A percentile compares a stretch with the other conserved stretches of the same genome.
phyloP scores from a whole-genome alignment of 2,113 vertebrate genomes.

The Syrrhaptes paradoxus region DNA sequence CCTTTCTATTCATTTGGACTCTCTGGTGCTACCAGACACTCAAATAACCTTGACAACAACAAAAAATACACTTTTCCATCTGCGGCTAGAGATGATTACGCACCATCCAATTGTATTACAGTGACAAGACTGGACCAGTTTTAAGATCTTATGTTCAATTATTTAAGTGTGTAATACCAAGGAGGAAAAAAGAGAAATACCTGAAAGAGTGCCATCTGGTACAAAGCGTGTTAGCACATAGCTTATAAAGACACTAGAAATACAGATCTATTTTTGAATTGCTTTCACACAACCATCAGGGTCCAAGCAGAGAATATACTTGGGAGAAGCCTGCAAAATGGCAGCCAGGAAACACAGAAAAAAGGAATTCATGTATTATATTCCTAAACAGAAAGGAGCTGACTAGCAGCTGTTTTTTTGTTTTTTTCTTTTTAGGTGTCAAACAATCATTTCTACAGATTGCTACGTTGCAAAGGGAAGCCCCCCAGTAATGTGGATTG shows the following conservation, averaged over 20 bases:
- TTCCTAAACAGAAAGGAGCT: not conserved
- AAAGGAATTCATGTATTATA: not conserved
- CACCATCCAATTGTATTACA: not conserved
- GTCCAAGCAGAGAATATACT: not conserved
- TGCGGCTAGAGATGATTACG: not conserved
- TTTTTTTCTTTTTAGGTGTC: not conserved
- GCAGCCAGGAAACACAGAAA: not conserved
- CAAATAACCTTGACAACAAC: not conserved
- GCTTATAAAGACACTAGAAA: not conserved
- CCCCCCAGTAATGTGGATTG: not conserved
- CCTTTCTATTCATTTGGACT: conserved; percentile 31
- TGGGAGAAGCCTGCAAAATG: not conserved
- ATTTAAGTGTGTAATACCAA: not conserved
- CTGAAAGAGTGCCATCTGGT: not conserved
- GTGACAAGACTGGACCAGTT: not conserved
- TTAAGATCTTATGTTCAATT: not conserved
- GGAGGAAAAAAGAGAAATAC: not conserved
- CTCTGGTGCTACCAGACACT: not conserved
- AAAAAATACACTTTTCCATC: not conserved
- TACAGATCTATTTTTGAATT: not conserved
- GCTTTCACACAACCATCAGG: not conserved
- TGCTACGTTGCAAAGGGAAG: not conserved
- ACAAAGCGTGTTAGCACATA: not conserved
- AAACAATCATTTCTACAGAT: not conserved
- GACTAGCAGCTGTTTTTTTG: not conserved